A percentile compares a stretch with the other conserved stretches of the same genome.
phyloP scores from a whole-genome alignment of 2,888 invertebrate genomes.

The Drosophila testacea region DNA sequence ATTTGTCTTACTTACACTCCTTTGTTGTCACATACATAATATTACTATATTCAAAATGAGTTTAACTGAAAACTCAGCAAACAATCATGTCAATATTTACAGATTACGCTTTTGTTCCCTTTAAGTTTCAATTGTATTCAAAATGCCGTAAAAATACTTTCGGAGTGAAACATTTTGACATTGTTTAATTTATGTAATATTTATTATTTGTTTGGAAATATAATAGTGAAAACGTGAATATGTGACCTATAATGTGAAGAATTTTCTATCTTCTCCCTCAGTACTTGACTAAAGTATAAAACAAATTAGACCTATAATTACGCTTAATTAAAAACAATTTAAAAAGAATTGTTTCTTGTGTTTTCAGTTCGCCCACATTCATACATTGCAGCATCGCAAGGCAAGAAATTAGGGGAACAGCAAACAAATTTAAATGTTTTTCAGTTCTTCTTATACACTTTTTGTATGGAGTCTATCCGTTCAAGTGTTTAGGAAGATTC shows the following conservation, averaged over 20 bases:
- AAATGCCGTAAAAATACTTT: background rate
- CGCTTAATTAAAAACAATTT: conserved; percentile 60
- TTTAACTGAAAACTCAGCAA: conserved; percentile 35
- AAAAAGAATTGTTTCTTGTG: conserved; percentile 42
- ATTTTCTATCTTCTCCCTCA: conserved; percentile 1
- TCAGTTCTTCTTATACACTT: conserved; percentile 1
- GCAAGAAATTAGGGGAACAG: conserved; percentile 27
- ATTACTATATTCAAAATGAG: conserved; percentile 44
- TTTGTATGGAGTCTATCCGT: no score
- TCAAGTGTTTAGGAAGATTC: background rate
- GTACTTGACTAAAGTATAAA: conserved; percentile 4
- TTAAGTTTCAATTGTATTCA: conserved; percentile 22
- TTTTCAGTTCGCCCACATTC: conserved; percentile 30
- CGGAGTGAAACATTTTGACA: conserved; percentile 7
- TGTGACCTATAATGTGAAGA: background rate
- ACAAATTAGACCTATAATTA: conserved; percentile 54
- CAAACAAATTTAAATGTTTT: conserved; percentile 30
- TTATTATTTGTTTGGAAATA: conserved; percentile 4
- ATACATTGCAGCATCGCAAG: conserved; percentile 1
- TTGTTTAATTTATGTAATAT: conserved; percentile 7
- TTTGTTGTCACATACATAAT: conserved; percentile 36
- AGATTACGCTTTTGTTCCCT: conserved; percentile 29
- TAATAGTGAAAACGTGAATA: background rate
- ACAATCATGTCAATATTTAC: conserved; percentile 41
- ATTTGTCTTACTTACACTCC: conserved; percentile 38